These are phyloP conservation scores for Anhinga anhinga DNA, from an alignment of 2,113 vertebrate genomes.

Conservation along the genomic window DNA sequence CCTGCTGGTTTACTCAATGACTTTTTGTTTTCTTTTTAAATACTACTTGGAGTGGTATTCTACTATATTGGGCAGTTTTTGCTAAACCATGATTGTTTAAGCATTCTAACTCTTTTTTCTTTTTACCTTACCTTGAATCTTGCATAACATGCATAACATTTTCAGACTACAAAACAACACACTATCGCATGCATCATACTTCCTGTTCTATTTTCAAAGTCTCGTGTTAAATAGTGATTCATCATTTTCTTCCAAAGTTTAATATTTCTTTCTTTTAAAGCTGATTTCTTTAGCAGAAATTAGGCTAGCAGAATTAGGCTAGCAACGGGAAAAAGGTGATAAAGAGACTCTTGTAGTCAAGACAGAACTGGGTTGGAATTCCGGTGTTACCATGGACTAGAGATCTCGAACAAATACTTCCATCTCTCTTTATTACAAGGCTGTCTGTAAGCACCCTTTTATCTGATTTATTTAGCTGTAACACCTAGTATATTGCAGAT, in stretches of 20 bases:
- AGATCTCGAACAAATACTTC: background rate
- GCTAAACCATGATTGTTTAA: background rate
- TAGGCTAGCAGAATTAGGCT: background rate
- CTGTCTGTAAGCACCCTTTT: background rate
- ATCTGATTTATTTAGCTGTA: background rate
- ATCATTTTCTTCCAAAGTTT: background rate
- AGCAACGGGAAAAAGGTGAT: background rate
- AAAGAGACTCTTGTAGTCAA: background rate
- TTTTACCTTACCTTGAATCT: background rate
- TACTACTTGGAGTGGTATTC: background rate
- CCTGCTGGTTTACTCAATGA: background rate
- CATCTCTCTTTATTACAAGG: background rate
- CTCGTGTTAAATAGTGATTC: background rate
- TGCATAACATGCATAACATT: background rate
- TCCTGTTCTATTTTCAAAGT: background rate
- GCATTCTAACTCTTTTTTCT: background rate
- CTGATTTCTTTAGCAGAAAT: background rate
- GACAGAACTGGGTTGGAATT: background rate
- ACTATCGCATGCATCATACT: background rate
- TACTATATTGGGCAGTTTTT: background rate
- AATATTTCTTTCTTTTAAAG: background rate
- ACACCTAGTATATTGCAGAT: background rate
- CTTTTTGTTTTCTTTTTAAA: background rate
- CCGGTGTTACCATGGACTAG: background rate
- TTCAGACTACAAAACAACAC: background rate